Evolutionary conservation across 1,140 invertebrate species (phyloP).

Genomic region (Musca vetustissima): DNA sequence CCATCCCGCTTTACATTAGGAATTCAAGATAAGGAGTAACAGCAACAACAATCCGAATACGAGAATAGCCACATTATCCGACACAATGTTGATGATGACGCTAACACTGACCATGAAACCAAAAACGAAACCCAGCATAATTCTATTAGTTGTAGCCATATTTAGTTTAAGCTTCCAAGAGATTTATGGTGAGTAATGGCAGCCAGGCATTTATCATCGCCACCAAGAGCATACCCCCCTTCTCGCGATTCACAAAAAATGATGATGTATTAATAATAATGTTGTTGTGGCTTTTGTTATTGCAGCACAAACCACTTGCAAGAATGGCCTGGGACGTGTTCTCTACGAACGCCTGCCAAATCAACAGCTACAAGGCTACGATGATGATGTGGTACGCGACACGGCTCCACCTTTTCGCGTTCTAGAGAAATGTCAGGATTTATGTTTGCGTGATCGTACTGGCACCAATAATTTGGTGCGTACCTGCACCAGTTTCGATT

Average conservation of each 20-base stretch:
- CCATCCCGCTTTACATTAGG: too few species aligned
- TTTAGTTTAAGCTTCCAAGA: conserved; percentile 25
- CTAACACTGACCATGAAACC: conserved; percentile 15
- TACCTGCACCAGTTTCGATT: conserved; percentile 84
- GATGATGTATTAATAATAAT: too few species aligned
- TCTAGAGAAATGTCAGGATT: conserved; percentile 81
- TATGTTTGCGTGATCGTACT: conserved; percentile 80
- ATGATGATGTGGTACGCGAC: conserved; percentile 83
- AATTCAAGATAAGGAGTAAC: too few species aligned
- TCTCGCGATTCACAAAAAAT: too few species aligned
- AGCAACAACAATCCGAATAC: too few species aligned
- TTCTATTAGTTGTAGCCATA: conserved; percentile 22
- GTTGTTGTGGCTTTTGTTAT: not conserved
- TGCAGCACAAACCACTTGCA: conserved; percentile 78
- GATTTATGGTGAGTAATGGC: conserved; percentile 27
- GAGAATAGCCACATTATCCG: too few species aligned
- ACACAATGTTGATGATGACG: too few species aligned
- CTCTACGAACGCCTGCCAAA: conserved; percentile 87
- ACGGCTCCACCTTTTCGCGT: conserved; percentile 81
- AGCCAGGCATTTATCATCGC: not conserved
- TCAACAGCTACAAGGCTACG: conserved; percentile 84
- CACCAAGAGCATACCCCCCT: not conserved
- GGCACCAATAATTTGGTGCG: conserved; percentile 76
- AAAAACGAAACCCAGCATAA: not conserved
- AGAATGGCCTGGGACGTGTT: conserved; percentile 80